These are phyloP conservation scores for Nemotelus pantherinus DNA, from an alignment of 2,888 invertebrate species.

Conservation along the genomic window DNA sequence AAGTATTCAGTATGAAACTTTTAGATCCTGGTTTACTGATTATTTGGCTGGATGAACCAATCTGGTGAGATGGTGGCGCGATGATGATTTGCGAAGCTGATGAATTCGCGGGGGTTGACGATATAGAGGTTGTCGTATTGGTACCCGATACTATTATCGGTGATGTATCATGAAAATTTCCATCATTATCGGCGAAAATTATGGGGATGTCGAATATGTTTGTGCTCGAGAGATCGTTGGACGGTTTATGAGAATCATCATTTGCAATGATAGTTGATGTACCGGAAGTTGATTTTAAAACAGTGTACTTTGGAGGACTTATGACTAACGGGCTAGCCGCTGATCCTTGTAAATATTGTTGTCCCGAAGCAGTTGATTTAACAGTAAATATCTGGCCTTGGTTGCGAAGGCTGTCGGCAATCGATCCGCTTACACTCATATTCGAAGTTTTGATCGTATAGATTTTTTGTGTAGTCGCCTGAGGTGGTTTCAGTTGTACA, in stretches of 20 bases:
- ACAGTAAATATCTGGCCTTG: constrained; percentile 48
- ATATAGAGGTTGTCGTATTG: constrained; percentile 22
- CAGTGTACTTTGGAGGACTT: constrained; percentile 60
- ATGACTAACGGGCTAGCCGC: constrained; percentile 50
- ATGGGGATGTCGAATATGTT: constrained; percentile 75
- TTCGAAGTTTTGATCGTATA: constrained; percentile 60
- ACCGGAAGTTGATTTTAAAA: constrained; percentile 57
- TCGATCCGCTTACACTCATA: constrained; percentile 47
- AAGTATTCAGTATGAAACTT: constrained; percentile 52
- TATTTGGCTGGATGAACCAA: background rate
- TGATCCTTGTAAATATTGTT: constrained; percentile 57
- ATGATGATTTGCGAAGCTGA: constrained; percentile 47
- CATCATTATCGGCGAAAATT: constrained; percentile 72
- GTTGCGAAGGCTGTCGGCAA: constrained; percentile 44
- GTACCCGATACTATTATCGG: constrained; percentile 51
- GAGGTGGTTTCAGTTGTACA: constrained; percentile 61
- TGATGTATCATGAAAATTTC: constrained; percentile 57
- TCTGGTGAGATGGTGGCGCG: constrained; percentile 30
- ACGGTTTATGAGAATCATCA: constrained; percentile 40
- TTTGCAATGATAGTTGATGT: constrained; percentile 48
- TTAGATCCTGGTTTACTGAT: constrained; percentile 6
- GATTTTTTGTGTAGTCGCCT: constrained; percentile 59
- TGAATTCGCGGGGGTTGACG: constrained; percentile 31
- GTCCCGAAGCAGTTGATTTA: constrained; percentile 53
- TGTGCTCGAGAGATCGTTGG: constrained; percentile 65